Evolutionary conservation across 2,888 invertebrate genomes (phyloP).

Genomic region (Lycocerus yunnanus): DNA sequence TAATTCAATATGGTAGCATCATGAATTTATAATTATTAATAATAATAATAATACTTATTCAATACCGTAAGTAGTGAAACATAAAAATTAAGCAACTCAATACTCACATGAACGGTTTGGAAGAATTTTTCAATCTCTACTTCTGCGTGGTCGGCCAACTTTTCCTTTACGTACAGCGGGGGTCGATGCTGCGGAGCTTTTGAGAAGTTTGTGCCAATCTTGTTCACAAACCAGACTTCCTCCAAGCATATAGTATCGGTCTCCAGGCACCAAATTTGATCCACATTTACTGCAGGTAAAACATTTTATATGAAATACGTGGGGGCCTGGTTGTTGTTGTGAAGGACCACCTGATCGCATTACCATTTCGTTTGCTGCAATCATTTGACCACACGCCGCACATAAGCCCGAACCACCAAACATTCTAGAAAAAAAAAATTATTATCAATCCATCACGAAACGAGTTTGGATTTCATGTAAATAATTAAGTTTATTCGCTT

Average conservation of each 20-base stretch:
- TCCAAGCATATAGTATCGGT: conserved; percentile 87
- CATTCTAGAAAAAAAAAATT: conserved; percentile 68
- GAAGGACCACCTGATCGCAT: conserved; percentile 76
- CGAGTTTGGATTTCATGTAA: not conserved
- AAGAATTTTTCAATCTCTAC: conserved; percentile 77
- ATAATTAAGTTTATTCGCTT: not conserved
- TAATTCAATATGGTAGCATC: not conserved
- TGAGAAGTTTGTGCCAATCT: conserved; percentile 83
- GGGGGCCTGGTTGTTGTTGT: conserved; percentile 60
- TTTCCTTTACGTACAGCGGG: conserved; percentile 83
- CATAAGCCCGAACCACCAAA: conserved; percentile 93
- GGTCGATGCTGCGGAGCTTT: conserved; percentile 68
- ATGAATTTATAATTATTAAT: too few relatives aligned
- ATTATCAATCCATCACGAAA: not conserved
- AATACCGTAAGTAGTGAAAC: too few relatives aligned
- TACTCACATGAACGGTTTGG: conserved; percentile 31
- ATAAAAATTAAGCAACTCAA: not conserved
- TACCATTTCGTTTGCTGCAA: conserved; percentile 92
- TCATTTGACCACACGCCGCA: conserved; percentile 88
- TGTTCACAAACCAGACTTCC: conserved; percentile 93
- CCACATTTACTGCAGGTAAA: conserved; percentile 95
- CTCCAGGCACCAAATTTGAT: conserved; percentile 85
- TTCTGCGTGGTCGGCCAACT: conserved; percentile 85
- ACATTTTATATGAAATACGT: conserved; percentile 94
- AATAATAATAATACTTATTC: too few relatives aligned